phyloP scores from a whole-genome alignment of 2,888 invertebrate species.

The Andrena praecox region DNA sequence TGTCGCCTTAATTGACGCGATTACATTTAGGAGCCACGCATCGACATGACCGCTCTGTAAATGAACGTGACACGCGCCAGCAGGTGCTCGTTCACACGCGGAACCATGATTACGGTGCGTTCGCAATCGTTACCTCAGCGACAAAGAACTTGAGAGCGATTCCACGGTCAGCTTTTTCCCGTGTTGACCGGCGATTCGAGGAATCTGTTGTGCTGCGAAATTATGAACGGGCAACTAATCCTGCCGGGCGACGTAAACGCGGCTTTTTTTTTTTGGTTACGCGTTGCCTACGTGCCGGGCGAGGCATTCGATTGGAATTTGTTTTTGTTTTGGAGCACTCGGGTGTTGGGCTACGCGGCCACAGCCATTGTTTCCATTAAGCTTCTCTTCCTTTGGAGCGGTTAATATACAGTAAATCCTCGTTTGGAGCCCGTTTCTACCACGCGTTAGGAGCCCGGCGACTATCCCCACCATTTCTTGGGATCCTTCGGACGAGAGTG shows the following conservation, averaged over 20 bases:
- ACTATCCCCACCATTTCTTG: no score
- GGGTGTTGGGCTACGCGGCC: no score
- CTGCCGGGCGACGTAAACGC: neutral
- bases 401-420: no score
- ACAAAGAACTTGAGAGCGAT: neutral
- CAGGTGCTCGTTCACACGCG: conserved; percentile 54
- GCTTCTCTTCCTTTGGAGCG: no score
- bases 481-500: no score
- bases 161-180: conserved; percentile 17
- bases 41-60: conserved; percentile 27
- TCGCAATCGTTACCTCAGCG: conserved; percentile 12
- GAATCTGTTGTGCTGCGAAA: conserved; percentile 13
- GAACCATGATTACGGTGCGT: conserved; percentile 19
- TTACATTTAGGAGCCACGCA: conserved; percentile 57
- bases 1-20: conserved; percentile 64
- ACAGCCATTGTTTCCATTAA: no score
- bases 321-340: neutral
- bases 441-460: no score
- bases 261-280: neutral
- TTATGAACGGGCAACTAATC: conserved; percentile 21
- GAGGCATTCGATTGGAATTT: conserved; percentile 32
- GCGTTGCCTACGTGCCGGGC: neutral
- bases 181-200: conserved; percentile 6
- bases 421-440: no score
- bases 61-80: conserved; percentile 56